Conservation (phyloP, 2,888 invertebrate species). For the Monochamus alternatus region DNA sequence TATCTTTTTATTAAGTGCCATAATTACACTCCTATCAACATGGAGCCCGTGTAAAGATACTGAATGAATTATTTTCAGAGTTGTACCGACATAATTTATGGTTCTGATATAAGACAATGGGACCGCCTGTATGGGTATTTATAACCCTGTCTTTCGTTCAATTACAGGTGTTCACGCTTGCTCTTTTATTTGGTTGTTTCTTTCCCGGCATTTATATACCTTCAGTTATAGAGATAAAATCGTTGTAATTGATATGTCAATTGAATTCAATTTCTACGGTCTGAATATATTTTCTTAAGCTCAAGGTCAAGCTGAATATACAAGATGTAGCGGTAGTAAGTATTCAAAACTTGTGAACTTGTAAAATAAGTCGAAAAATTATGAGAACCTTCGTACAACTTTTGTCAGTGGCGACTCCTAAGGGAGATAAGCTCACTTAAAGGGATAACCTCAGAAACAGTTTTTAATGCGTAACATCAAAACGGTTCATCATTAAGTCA, state of each 20-base stretch:
- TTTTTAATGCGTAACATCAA: too few species aligned
- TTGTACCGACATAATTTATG: conserved; percentile 57
- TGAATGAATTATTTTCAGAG: conserved; percentile 57
- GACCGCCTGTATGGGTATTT: conserved; percentile 52
- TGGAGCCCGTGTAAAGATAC: conserved; percentile 60
- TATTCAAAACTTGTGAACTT: too few species aligned
- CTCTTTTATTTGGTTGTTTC: conserved; percentile 44
- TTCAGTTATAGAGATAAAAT: conserved; percentile 55
- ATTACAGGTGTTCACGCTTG: conserved; percentile 57
- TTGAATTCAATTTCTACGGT: conserved; percentile 40
- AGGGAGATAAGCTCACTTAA: too few species aligned
- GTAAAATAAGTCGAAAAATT: too few species aligned
- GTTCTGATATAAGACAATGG: conserved; percentile 60
- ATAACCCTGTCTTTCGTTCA: conserved; percentile 50
- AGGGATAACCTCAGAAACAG: too few species aligned
- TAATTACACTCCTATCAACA: conserved; percentile 61
- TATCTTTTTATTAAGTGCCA: conserved; percentile 62
- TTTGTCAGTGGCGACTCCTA: too few species aligned
- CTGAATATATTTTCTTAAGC: too few species aligned
- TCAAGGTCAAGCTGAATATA: too few species aligned
- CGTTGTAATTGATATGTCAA: conserved; percentile 56
- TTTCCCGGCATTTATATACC: conserved; percentile 51
- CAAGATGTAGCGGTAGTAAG: too few species aligned
- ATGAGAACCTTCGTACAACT: too few species aligned
- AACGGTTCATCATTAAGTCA: too few species aligned